These are phyloP conservation scores for Staurois parvus DNA, from an alignment of 2,797 vertebrate species.

Conservation along the genomic window DNA sequence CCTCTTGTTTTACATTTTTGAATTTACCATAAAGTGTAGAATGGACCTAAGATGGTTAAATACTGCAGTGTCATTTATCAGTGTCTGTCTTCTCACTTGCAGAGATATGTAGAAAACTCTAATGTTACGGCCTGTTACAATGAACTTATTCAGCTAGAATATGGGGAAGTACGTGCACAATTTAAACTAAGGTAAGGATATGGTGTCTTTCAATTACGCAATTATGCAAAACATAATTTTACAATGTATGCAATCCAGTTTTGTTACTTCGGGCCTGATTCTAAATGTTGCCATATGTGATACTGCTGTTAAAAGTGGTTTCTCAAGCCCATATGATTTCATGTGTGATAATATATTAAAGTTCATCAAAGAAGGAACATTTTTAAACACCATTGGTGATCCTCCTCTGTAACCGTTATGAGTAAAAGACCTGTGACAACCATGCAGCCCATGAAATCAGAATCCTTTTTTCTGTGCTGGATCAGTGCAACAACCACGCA, in stretches of 20 bases:
- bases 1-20: no score
- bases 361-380: no score
- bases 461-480: no score
- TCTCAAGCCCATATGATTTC: no score
- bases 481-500: no score
- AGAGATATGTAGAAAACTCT: constrained; percentile 95
- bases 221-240: not conserved
- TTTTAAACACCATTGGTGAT: no score
- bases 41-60: not conserved
- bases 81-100: constrained; percentile 63
- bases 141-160: constrained; percentile 93
- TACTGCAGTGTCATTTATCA: not conserved
- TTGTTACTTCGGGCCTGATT: not conserved
- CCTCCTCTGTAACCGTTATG: no score
- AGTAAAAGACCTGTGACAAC: no score
- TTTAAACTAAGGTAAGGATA: constrained; percentile 91
- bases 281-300: not conserved
- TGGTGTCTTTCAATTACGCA: no score
- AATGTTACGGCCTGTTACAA: constrained; percentile 97
- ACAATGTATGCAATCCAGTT: not conserved
- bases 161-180: constrained; percentile 92
- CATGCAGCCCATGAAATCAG: no score
- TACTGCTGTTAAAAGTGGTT: no score
- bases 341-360: no score
- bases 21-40: not conserved